These are phyloP conservation scores for Macrostomum cliftonense DNA, from an alignment of 2,888 invertebrate species.

Conservation along the genomic window DNA sequence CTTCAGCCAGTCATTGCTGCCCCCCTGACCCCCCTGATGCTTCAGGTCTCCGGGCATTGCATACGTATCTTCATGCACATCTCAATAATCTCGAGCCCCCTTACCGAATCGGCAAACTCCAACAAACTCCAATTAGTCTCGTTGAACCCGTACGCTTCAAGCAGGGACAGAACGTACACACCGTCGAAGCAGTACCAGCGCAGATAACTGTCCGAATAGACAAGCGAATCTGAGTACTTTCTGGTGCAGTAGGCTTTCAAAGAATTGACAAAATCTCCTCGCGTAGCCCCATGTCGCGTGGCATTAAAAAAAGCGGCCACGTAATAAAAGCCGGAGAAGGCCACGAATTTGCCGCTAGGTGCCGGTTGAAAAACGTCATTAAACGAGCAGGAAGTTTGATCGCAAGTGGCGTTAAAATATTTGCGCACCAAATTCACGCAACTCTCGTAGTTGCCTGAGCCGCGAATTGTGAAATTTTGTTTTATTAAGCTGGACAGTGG, in stretches of 20 bases:
- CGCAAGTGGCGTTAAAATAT: conserved; percentile 2
- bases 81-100: no score
- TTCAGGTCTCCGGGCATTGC: no score
- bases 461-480: neutral
- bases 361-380: no score
- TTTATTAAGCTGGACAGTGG: neutral
- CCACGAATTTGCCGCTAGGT: conserved; percentile 13
- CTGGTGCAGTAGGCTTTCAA: conserved; percentile 17
- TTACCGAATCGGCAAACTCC: conserved; percentile 29
- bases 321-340: conserved; percentile 39
- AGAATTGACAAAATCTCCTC: no score
- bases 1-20: no score
- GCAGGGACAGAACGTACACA: conserved; percentile 26
- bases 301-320: conserved; percentile 19
- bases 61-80: no score
- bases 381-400: neutral
- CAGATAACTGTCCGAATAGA: conserved; percentile 4
- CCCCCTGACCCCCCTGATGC: no score
- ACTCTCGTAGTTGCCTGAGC: neutral
- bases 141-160: conserved; percentile 35
- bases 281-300: conserved; percentile 8
- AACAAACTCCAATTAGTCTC: conserved; percentile 28
- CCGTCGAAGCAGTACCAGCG: conserved; percentile 29
- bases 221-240: conserved; percentile 21
- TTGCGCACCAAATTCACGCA: neutral